Percentiles rank a stretch among this genome's conserved stretches.
These are phyloP conservation scores for Ommatoiulus sabulosus DNA, from an alignment of 2,888 invertebrate species.

Conservation along the genomic window DNA sequence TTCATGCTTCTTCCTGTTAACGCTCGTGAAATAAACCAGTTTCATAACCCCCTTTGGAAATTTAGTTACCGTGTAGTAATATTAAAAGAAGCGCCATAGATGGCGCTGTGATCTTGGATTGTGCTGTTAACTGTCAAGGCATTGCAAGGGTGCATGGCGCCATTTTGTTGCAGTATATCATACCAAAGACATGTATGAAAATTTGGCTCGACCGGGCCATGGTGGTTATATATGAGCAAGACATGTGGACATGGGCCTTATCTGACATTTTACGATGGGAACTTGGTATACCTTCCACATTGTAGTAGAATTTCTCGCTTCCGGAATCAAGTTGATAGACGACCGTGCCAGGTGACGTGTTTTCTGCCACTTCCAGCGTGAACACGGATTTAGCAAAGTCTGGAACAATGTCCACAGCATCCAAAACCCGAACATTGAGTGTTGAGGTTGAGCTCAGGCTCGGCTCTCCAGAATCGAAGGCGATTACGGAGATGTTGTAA, in stretches of 20 bases:
- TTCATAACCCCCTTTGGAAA: not conserved
- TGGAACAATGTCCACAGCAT: constrained; percentile 64
- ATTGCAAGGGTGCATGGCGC: no score
- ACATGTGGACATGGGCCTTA: no score
- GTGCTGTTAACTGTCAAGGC: no score
- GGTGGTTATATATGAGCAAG: no score
- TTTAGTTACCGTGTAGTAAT: no score
- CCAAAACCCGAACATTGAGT: constrained; percentile 65
- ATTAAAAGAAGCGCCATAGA: not conserved
- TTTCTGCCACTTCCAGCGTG: constrained; percentile 63
- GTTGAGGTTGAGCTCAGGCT: constrained; percentile 82
- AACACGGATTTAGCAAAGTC: constrained; percentile 64
- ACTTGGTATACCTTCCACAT: constrained; percentile 59
- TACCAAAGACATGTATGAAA: no score
- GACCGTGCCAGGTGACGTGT: constrained; percentile 63
- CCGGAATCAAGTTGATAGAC: constrained; percentile 64
- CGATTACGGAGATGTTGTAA: constrained; percentile 83
- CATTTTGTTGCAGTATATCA: no score
- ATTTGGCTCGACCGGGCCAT: no score
- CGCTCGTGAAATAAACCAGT: no score
- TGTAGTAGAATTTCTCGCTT: constrained; percentile 64
- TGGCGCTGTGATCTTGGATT: not conserved
- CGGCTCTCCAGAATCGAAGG: constrained; percentile 87
- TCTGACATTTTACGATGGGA: not conserved
- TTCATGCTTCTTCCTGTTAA: no score